Conservation (phyloP, 2,113 vertebrate genomes). For the Peromyscus maniculatus region DNA sequence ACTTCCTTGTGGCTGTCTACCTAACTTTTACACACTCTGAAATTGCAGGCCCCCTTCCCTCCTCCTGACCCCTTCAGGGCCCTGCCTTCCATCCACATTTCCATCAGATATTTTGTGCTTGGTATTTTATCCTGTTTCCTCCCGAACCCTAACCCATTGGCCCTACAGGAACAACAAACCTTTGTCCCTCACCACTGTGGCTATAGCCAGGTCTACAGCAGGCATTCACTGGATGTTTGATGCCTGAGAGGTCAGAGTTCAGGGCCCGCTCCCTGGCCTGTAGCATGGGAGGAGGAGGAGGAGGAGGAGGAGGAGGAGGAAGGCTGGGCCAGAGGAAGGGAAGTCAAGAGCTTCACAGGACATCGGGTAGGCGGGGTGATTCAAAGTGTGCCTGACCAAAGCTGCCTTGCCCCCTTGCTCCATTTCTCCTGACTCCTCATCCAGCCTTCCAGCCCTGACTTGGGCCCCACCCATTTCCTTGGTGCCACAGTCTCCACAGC, state of each 20-base stretch:
- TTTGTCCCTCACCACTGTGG: neutral
- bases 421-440: neutral
- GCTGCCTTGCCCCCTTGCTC: neutral
- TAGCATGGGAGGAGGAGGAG: neutral
- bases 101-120: neutral
- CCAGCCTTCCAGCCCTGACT: neutral
- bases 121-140: neutral
- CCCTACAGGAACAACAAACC: neutral
- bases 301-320: neutral
- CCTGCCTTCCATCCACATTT: neutral
- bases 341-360: neutral
- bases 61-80: neutral
- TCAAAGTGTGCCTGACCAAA: neutral
- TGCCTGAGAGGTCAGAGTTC: neutral
- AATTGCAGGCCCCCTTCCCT: neutral
- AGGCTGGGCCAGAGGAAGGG: neutral
- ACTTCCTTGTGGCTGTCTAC: neutral
- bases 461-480: neutral
- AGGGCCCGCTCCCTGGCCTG: neutral
- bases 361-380: neutral
- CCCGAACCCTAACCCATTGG: neutral
- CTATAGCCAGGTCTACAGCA: neutral
- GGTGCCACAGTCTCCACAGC: neutral
- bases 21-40: neutral
- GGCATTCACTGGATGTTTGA: neutral